These are phyloP conservation scores for Chloropsis cyanopogon DNA, from an alignment of 2,113 vertebrate genomes.

Conservation along the genomic window DNA sequence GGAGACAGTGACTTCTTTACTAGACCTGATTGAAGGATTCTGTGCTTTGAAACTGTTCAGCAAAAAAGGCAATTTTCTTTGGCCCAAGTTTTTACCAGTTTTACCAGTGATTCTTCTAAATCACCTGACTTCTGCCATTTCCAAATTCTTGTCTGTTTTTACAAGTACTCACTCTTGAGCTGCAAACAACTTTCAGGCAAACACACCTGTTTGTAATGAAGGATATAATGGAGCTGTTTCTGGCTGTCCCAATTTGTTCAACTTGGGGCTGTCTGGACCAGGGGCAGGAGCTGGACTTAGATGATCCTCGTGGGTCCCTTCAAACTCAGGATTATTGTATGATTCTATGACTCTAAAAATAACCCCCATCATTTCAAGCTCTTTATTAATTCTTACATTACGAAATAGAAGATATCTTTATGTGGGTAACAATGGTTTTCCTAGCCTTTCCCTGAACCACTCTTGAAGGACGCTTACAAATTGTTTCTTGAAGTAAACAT, in stretches of 20 bases:
- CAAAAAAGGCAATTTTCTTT: not conserved
- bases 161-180: not conserved
- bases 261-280: not conserved
- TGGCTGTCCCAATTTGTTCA: not conserved
- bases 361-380: not conserved
- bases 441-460: not conserved
- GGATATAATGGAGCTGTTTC: not conserved
- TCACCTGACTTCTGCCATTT: not conserved
- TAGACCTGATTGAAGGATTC: not conserved
- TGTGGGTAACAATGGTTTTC: not conserved
- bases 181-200: not conserved
- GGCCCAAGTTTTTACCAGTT: not conserved
- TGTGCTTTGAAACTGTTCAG: not conserved
- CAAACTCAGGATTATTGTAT: not conserved
- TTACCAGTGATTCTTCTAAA: not conserved
- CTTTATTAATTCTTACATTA: not conserved
- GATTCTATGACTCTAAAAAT: not conserved
- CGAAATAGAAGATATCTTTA: not conserved
- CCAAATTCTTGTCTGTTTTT: not conserved
- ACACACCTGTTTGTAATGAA: not conserved
- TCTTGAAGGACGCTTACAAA: not conserved
- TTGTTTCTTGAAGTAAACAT: not conserved
- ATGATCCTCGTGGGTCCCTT: not conserved
- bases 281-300: not conserved
- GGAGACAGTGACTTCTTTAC: constrained; percentile 13